These are phyloP conservation scores for Melospiza melodia DNA, from an alignment of 2,113 vertebrate genomes.

Conservation along the genomic window DNA sequence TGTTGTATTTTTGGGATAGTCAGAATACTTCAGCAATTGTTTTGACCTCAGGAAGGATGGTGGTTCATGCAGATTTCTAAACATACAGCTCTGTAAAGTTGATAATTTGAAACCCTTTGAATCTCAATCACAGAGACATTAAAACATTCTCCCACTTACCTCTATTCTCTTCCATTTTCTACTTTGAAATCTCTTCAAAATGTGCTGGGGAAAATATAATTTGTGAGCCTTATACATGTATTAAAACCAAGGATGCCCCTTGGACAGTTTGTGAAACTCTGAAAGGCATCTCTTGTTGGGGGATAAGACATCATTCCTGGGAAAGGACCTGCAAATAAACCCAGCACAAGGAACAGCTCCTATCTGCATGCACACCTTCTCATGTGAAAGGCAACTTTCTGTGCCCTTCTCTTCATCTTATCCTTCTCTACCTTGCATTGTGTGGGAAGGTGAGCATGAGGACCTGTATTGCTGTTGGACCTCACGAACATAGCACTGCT, in stretches of 20 bases:
- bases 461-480: not conserved
- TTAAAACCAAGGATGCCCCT: not conserved
- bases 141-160: not conserved
- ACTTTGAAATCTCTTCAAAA: not conserved
- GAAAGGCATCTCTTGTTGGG: not conserved
- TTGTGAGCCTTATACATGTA: not conserved
- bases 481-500: not conserved
- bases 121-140: not conserved
- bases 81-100: not conserved
- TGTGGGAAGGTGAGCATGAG: not conserved
- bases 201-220: not conserved
- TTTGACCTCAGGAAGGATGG: not conserved
- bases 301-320: not conserved
- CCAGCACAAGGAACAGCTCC: not conserved
- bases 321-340: not conserved
- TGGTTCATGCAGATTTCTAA: not conserved
- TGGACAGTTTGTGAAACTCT: not conserved
- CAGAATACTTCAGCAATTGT: not conserved
- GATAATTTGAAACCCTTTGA: not conserved
- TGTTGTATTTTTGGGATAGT: fast-evolving
- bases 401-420: fast-evolving
- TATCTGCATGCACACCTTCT: not conserved
- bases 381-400: fast-evolving
- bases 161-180: not conserved
- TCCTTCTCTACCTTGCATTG: not conserved